These are phyloP conservation scores for Hesperia comma DNA, from an alignment of 2,888 invertebrate species.

Conservation along the genomic window DNA sequence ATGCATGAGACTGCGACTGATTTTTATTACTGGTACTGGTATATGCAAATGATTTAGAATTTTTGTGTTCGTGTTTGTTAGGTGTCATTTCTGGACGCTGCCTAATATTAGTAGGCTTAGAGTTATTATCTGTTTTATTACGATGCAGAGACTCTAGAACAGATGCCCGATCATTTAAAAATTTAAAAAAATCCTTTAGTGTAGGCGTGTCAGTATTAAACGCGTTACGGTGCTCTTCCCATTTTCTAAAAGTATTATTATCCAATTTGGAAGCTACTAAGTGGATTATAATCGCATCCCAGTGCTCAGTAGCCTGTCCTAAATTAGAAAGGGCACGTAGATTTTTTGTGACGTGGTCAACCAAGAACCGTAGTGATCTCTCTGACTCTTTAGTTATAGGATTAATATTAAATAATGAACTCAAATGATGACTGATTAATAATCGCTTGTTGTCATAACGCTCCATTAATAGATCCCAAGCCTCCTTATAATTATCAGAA, in stretches of 20 bases:
- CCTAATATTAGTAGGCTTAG: too few relatives aligned
- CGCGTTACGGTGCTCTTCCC: conserved; percentile 36
- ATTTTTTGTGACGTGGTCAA: neutral
- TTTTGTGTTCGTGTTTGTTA: neutral
- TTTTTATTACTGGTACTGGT: neutral
- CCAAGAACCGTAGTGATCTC: neutral
- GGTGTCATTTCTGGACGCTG: too few relatives aligned
- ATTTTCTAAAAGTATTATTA: conserved; percentile 34
- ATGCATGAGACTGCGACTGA: too few relatives aligned
- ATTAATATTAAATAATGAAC: neutral
- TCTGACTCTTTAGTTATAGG: neutral
- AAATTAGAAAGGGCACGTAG: neutral
- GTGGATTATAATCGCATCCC: conserved; percentile 13
- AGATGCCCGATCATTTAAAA: neutral
- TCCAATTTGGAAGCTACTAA: conserved; percentile 29
- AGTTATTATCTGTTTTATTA: neutral
- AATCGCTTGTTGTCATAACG: conserved; percentile 3
- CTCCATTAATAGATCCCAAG: neutral
- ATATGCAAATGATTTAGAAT: neutral
- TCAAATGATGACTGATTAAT: neutral
- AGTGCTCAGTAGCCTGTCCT: conserved; percentile 8
- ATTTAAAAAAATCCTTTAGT: neutral
- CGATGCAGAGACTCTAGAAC: neutral
- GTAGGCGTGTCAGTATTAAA: neutral
- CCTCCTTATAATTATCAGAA: neutral